Base-by-base conservation (phyloP, 2,113 vertebrate genomes). In the Cephalopterus ornatus region DNA sequence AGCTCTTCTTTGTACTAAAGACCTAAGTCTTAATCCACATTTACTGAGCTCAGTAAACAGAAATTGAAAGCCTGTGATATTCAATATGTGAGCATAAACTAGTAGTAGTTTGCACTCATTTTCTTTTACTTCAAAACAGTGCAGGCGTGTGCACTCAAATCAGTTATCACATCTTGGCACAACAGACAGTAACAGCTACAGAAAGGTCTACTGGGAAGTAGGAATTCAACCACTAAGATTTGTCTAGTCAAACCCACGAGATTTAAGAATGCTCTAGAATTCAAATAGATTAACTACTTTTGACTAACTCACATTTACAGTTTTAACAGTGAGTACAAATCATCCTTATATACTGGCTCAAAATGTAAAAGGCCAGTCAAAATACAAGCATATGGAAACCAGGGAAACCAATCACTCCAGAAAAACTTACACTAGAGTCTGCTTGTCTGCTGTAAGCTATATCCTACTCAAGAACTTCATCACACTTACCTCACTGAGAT, bases 401-500 rank as follows among this genome's bases (percentile, higher is more conserved):
- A 84, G 8, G 2, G 27, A 89, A 63, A 61, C 6, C 27, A 78
- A 46, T 17, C 59, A 66, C 11, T 53, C 26, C 11, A 58, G 50
- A 82, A 78, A 55, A 79, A 30, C 0, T 50, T n/a, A 47, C n/a
- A 20, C 35, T 37, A 52, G 30, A 62, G 32, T 67, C 52, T 74
- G 27, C 10, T 66, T 66, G 22, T 58, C 47, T 86, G 88, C 63
- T 67, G 3, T 23, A 63, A 77, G 56, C 17, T 49, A 55, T 3
- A 56, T 28, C 6, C 32, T 67, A 33, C 35, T 37, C 33, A 33
- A 85, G 53, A 96, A 20, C 13, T 53, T 42, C 47, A 9, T 46
- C 50, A 9, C 20, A 30, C 80, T 96, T 93, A 99, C 99, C 98
- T 99, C 99, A 95, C 99, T 99, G 96, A 99, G 99, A 98, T 99